phyloP scores from a whole-genome alignment of 2,797 vertebrate species.

The Notamacropus eugenii region DNA sequence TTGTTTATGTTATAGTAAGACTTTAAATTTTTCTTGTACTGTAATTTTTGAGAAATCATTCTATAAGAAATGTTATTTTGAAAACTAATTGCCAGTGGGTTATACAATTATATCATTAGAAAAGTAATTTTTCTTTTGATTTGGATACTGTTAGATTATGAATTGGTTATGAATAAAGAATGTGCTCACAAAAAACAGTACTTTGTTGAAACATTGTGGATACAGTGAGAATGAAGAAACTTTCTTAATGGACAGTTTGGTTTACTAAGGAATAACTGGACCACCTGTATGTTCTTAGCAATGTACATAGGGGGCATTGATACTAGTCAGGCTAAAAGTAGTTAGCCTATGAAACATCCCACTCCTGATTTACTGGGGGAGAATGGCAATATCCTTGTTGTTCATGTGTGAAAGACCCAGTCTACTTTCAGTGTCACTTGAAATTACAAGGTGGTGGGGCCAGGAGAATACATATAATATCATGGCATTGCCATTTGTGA shows the following conservation, averaged over 20 bases:
- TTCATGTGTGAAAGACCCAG: not conserved
- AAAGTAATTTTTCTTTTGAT: no score
- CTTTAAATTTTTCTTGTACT: no score
- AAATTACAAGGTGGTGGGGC: slow-evolving; percentile 1
- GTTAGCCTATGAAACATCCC: slow-evolving; percentile 56
- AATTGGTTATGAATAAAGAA: not conserved
- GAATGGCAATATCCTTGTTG: slow-evolving; percentile 29
- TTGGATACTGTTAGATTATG: slow-evolving; percentile 1
- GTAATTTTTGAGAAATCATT: no score
- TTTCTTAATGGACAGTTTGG: slow-evolving; percentile 43
- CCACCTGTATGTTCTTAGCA: slow-evolving; percentile 52
- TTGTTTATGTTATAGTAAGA: no score
- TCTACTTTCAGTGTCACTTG: slow-evolving; percentile 25
- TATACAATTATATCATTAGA: no score
- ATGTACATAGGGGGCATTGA: slow-evolving; percentile 46
- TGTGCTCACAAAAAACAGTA: not conserved
- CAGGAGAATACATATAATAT: slow-evolving; percentile 19
- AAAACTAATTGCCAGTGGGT: no score
- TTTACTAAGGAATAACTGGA: slow-evolving; percentile 1
- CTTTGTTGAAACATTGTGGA: slow-evolving; percentile 19
- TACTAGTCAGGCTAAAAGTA: slow-evolving; percentile 65
- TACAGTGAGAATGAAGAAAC: slow-evolving; percentile 45
- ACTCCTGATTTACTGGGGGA: slow-evolving; percentile 52
- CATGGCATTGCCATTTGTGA: slow-evolving; percentile 46
- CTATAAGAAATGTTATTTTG: no score